A percentile compares a stretch with the other conserved stretches of the same genome.
These are phyloP conservation scores for Pristis pectinata DNA, from an alignment of 2,797 vertebrate genomes.

Conservation along the genomic window DNA sequence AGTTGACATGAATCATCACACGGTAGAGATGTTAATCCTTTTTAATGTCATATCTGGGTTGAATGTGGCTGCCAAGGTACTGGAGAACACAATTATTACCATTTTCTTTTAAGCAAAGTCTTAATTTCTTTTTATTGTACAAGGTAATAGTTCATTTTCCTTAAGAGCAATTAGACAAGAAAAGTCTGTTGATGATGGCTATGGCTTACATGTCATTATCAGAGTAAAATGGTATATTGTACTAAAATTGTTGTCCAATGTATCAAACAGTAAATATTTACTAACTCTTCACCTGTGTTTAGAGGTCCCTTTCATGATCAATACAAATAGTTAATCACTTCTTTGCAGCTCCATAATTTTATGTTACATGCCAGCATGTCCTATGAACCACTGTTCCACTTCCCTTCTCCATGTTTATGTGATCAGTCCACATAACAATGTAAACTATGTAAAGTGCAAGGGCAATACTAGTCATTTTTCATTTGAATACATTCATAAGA, in stretches of 20 bases:
- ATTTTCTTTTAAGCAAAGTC: not conserved
- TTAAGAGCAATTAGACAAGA: not conserved
- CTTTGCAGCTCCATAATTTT: conserved; percentile 25
- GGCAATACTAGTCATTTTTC: not conserved
- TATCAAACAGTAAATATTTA: not conserved
- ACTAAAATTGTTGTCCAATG: not conserved
- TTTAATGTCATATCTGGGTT: not conserved
- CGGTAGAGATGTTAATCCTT: no score
- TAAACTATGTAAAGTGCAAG: not conserved
- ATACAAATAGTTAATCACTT: not conserved
- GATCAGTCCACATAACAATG: not conserved
- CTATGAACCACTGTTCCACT: not conserved
- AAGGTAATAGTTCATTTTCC: not conserved
- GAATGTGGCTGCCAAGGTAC: not conserved
- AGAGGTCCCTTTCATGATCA: conserved; percentile 1
- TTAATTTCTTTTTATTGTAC: not conserved
- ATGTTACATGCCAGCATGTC: not conserved
- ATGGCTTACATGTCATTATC: not conserved
- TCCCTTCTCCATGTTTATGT: not conserved
- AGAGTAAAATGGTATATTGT: not conserved
- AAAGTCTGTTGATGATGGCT: not conserved
- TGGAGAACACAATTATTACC: not conserved
- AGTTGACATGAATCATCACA: not conserved
- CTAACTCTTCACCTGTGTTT: not conserved
- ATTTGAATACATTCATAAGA: not conserved